These are phyloP conservation scores for Orchestia grillus DNA, from an alignment of 1,140 invertebrate species.

Conservation along the genomic window DNA sequence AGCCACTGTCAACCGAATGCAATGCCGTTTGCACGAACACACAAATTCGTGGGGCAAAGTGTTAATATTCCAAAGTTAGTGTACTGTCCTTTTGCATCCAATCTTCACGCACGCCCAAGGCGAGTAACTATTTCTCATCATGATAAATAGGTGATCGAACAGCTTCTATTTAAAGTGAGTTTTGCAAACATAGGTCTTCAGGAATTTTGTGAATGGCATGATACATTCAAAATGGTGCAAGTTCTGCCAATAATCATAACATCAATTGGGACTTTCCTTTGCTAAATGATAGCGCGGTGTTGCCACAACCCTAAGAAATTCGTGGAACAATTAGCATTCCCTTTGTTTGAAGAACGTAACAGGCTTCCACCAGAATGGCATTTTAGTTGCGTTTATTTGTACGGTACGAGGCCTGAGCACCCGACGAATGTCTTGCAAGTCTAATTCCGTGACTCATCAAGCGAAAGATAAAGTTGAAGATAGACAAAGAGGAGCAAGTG, in stretches of 20 bases:
- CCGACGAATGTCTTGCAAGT: background rate
- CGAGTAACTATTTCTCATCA: background rate
- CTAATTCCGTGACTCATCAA: slow-evolving; percentile 14
- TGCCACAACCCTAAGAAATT: background rate
- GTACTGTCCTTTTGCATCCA: background rate
- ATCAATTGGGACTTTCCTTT: too few species aligned
- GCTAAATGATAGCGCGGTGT: too few species aligned
- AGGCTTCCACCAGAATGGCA: background rate
- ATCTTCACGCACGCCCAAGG: background rate
- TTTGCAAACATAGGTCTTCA: background rate
- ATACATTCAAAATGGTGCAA: background rate
- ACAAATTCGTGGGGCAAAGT: background rate
- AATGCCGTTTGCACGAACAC: background rate
- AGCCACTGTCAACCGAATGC: background rate
- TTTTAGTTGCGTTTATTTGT: background rate
- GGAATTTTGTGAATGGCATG: background rate
- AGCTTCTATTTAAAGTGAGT: background rate
- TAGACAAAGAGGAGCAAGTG: background rate
- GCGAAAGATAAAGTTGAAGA: background rate
- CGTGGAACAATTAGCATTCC: background rate
- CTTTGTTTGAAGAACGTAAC: background rate
- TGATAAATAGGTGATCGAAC: background rate
- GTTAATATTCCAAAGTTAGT: background rate
- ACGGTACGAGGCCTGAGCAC: background rate
- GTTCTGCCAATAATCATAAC: background rate